A percentile compares a stretch with the other conserved stretches of the same genome.
Evolutionary conservation across 2,888 invertebrate species (phyloP).

Genomic region (Cryptops parisi): DNA sequence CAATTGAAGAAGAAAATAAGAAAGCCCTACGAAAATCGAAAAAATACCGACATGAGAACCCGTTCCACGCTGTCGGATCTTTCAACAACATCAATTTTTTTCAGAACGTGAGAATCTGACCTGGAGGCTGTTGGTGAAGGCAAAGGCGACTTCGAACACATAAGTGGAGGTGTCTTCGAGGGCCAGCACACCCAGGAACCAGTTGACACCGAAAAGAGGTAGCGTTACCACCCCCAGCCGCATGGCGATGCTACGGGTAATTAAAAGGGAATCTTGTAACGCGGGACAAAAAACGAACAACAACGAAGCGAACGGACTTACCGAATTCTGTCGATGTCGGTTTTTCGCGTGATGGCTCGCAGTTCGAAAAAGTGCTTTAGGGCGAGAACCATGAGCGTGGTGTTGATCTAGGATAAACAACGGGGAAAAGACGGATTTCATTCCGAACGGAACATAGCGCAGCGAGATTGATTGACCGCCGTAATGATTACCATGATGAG

Average conservation of each 20-base stretch:
- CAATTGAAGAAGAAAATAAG: slow-evolving; percentile 16
- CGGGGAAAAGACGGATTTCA: too few species aligned
- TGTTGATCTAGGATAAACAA: slow-evolving; percentile 27
- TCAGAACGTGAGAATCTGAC: too few species aligned
- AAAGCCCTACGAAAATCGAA: slow-evolving; percentile 13
- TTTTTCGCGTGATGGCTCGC: slow-evolving; percentile 22
- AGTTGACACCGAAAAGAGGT: slow-evolving; percentile 53
- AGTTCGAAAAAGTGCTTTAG: slow-evolving; percentile 25
- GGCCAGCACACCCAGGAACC: slow-evolving; percentile 58
- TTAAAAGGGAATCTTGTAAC: not conserved
- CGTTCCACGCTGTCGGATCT: not conserved
- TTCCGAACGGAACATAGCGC: too few species aligned
- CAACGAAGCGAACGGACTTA: slow-evolving; percentile 4
- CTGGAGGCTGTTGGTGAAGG: slow-evolving; percentile 27
- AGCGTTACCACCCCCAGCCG: slow-evolving; percentile 51
- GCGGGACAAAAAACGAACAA: not conserved
- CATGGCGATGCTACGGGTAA: slow-evolving; percentile 38
- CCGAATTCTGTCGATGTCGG: slow-evolving; percentile 22
- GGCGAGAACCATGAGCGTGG: slow-evolving; percentile 30
- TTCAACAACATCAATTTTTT: too few species aligned
- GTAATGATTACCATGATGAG: slow-evolving; percentile 44
- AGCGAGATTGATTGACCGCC: too few species aligned
- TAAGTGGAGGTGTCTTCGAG: slow-evolving; percentile 46
- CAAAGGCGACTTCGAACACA: slow-evolving; percentile 28
- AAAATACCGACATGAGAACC: not conserved